Evolutionary conservation across 2,113 vertebrate genomes (phyloP).

Genomic region (Cisticola juncidis): DNA sequence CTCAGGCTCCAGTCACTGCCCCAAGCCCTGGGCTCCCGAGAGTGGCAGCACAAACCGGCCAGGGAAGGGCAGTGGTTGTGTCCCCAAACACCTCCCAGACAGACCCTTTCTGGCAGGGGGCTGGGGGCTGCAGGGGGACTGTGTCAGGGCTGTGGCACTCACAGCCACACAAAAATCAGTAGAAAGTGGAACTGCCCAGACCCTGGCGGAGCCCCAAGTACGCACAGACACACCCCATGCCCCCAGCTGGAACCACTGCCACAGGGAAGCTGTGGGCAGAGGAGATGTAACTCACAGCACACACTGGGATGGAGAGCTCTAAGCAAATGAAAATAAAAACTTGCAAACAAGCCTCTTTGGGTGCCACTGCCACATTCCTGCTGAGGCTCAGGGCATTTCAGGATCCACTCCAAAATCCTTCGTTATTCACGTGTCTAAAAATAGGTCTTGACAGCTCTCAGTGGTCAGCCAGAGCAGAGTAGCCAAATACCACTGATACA

Average conservation of each 20-base stretch:
- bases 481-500: background rate
- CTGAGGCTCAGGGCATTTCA: background rate
- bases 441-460: background rate
- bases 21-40: background rate
- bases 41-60: background rate
- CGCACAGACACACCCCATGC: background rate
- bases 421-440: background rate
- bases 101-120: background rate
- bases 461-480: background rate
- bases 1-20: background rate
- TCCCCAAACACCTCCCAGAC: background rate
- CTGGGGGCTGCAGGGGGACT: background rate
- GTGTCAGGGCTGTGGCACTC: background rate
- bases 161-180: background rate
- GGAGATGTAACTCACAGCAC: background rate
- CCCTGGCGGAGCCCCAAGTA: background rate
- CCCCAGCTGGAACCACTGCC: fast-evolving
- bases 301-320: background rate
- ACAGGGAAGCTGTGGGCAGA: background rate
- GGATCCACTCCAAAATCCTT: conserved; percentile 16
- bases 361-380: background rate
- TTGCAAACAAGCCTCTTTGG: background rate
- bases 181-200: background rate
- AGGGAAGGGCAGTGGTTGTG: background rate
- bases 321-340: background rate